Evolutionary conservation across 2,888 invertebrate genomes (phyloP), one percentile per base, ranked within the genome.

Genomic region (Eurytoma californica): DNA sequence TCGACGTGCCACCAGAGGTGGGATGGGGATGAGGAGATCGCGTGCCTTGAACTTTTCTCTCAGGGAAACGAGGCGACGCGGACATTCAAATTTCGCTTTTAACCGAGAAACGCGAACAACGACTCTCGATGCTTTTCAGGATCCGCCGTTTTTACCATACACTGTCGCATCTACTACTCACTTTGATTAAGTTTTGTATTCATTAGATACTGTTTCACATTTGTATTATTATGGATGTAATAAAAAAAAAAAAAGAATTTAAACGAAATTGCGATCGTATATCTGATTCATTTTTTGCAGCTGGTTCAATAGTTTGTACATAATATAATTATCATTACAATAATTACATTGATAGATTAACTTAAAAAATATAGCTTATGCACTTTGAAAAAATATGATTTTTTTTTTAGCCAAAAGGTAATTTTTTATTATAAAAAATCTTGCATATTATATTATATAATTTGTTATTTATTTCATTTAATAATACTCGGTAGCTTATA

Each of bases 161-260:
- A 14, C 24, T 13, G 28, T 55, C 24, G 24, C 20, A 68, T 12
- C 7, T 58, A 4, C 53, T n/a, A 39, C 9, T 9, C 39, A n/a
- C 53, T n/a, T 39, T 57, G 39, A 69, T 58, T 69, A 60, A 70
- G 69, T 58, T 70, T 60, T 60, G 30, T 70, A 70, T 70, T 60
- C 39, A 51, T 12, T 51, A 60, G 28, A 24, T 60, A 51, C 24
- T 60, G 70, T 60, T 60, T 70, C 24, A 12, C 70, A 70, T 60
- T 70, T 70, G n/a, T 70, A 70, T 28, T n/a, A 60, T 60, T 47
- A 60, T 47, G 30, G 47, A 69, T 55, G n/a, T 53, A 53, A 53
- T 53, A 53, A 53, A 53, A n/a, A 12, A 53, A 68, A 18, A 57
- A 69, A 68, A 67, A 20, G 47, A 18, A 30, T 68, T 68, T 55